Conservation (phyloP, 2,797 vertebrate genomes). For the Aulostomus chinensis region DNA sequence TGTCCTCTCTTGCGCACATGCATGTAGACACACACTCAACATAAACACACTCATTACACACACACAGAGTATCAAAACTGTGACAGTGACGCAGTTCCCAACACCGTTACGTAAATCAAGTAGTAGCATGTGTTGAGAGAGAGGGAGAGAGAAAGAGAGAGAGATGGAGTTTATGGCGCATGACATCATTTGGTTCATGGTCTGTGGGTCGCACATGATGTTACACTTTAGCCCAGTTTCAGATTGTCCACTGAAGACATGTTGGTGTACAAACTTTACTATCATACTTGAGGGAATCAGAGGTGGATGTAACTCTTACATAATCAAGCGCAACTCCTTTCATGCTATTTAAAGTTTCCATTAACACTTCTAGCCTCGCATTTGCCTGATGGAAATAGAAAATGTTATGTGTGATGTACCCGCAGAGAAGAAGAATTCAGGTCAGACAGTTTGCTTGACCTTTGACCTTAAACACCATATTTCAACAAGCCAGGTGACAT, state of each 20-base stretch:
- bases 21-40: conserved; percentile 39
- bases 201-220: conserved; percentile 30
- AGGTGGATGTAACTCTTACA: conserved; percentile 36
- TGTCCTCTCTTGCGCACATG: conserved; percentile 60
- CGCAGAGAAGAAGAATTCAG: conserved; percentile 8
- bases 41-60: conserved; percentile 55
- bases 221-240: conserved; percentile 17
- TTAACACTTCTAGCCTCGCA: too few relatives aligned
- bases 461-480: conserved; percentile 39
- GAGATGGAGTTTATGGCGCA: conserved; percentile 30
- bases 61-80: conserved; percentile 42
- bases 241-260: conserved; percentile 4
- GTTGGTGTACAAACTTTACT: not conserved
- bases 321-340: too few relatives aligned
- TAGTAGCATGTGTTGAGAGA: conserved; percentile 65
- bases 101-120: conserved; percentile 58
- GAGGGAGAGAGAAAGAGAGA: conserved; percentile 22
- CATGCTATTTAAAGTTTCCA: too few relatives aligned
- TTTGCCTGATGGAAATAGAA: too few relatives aligned
- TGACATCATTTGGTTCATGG: conserved; percentile 60
- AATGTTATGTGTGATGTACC: too few relatives aligned
- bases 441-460: conserved; percentile 31
- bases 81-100: conserved; percentile 57
- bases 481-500: conserved; percentile 30
- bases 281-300: conserved; percentile 1